Conservation (phyloP, 2,888 invertebrate genomes). For the Litoditis marina region DNA sequence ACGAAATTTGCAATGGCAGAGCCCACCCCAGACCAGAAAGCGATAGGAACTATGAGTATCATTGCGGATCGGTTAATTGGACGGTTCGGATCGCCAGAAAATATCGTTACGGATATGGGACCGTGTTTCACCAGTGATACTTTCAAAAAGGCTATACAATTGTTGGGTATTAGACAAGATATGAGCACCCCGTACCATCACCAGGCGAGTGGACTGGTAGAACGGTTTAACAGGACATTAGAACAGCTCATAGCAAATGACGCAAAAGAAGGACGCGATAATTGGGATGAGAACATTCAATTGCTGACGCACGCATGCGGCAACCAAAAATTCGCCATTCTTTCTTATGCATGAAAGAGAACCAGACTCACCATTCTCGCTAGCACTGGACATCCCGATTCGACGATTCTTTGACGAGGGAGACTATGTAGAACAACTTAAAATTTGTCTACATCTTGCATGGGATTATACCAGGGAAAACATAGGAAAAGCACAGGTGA, state of each 20-base stretch:
- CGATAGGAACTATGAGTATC: background rate
- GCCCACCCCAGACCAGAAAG: conserved; percentile 10
- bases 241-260: background rate
- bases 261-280: too few species aligned
- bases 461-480: background rate
- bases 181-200: conserved; percentile 8
- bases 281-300: conserved; percentile 10
- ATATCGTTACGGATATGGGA: conserved; percentile 1
- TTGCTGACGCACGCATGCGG: background rate
- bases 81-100: conserved; percentile 5
- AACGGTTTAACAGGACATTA: conserved; percentile 7
- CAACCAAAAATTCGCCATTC: conserved; percentile 5
- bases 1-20: conserved; percentile 17
- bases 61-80: background rate
- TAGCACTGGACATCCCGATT: background rate
- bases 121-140: background rate
- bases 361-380: background rate
- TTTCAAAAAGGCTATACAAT: background rate
- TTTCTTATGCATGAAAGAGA: conserved; percentile 6
- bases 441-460: background rate
- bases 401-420: background rate
- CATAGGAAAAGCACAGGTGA: background rate
- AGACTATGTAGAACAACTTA: background rate
- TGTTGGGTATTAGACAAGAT: conserved; percentile 4
- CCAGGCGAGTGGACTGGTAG: conserved; percentile 12